Conservation (phyloP, 2,888 invertebrate species). For the Cephus rjabovi region DNA sequence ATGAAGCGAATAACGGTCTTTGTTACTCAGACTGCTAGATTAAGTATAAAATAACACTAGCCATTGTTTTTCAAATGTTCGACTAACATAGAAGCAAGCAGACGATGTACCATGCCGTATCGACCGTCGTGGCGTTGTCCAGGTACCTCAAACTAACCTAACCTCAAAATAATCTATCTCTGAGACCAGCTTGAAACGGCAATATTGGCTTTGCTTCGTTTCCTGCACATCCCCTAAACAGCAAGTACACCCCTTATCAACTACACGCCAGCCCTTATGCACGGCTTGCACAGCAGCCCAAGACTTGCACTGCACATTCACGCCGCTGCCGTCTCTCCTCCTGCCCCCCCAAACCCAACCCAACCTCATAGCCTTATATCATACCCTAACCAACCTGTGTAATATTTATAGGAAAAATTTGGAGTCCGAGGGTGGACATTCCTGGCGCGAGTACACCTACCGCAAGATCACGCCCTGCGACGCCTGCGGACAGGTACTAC, state of each 20-base stretch:
- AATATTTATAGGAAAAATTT: slow-evolving; percentile 50
- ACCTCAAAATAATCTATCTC: background rate
- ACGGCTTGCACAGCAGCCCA: background rate
- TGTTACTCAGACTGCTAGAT: background rate
- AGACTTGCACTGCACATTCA: background rate
- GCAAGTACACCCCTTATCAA: background rate
- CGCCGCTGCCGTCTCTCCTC: background rate
- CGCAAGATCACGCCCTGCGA: slow-evolving; percentile 96
- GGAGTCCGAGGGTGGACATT: slow-evolving; percentile 78
- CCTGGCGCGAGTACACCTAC: slow-evolving; percentile 94
- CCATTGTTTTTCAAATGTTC: slow-evolving; percentile 37
- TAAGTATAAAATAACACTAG: background rate
- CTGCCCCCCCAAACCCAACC: background rate
- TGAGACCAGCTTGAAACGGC: background rate
- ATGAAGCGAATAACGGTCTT: background rate
- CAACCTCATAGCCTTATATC: background rate
- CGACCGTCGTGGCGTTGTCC: slow-evolving; percentile 89
- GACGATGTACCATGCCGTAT: slow-evolving; percentile 93
- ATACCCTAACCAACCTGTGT: background rate
- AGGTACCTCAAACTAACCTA: slow-evolving; percentile 43
- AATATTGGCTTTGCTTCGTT: background rate
- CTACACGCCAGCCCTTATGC: background rate
- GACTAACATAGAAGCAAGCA: slow-evolving; percentile 80
- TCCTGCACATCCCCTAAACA: background rate
- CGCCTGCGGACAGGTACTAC: slow-evolving; percentile 90